These are phyloP conservation scores for Drosophila navojoa DNA, from an alignment of 1,140 invertebrate genomes.

Conservation along the genomic window DNA sequence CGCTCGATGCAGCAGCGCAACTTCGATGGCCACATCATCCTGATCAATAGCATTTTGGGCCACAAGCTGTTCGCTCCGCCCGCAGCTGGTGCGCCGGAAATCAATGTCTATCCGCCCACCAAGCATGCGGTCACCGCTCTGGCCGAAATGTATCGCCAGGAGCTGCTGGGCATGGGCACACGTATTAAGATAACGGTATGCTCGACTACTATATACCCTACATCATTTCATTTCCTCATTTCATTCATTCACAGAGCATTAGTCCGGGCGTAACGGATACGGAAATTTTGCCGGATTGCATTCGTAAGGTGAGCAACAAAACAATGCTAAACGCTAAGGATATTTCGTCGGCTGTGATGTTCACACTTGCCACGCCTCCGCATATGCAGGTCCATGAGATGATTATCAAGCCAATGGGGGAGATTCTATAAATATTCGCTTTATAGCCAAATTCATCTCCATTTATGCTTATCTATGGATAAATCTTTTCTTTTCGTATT, in stretches of 20 bases:
- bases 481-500: conserved; percentile 5
- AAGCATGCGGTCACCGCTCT: conserved; percentile 90
- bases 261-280: conserved; percentile 86
- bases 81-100: conserved; percentile 56
- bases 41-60: conserved; percentile 87
- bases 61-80: conserved; percentile 84
- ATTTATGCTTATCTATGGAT: not conserved
- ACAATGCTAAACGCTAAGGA: conserved; percentile 83
- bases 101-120: conserved; percentile 87
- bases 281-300: conserved; percentile 83
- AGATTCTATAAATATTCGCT: conserved; percentile 43
- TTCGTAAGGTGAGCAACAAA: conserved; percentile 29
- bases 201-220: conserved; percentile 5
- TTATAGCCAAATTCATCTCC: not conserved
- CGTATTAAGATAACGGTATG: conserved; percentile 89
- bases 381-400: conserved; percentile 84
- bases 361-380: conserved; percentile 84
- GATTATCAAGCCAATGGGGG: conserved; percentile 74
- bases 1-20: conserved; percentile 88
- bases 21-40: conserved; percentile 89
- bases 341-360: conserved; percentile 85
- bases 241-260: conserved; percentile 84
- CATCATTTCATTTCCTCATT: too few relatives aligned
- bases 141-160: conserved; percentile 87
- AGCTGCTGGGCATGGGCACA: conserved; percentile 86